Conservation (phyloP, 2,113 vertebrate species). For the Hylia prasina region DNA sequence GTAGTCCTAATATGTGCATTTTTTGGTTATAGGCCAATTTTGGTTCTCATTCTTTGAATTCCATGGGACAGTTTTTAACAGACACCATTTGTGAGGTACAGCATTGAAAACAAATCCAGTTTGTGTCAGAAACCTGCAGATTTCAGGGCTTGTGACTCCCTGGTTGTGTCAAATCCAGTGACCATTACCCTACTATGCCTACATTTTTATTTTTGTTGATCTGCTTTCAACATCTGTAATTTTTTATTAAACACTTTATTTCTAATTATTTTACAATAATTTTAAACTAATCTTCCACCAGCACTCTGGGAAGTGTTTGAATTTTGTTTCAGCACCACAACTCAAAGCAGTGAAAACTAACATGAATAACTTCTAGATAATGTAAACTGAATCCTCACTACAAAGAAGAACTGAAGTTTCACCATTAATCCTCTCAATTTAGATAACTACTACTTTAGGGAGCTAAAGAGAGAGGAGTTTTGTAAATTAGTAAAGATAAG, state of each 20-base stretch:
- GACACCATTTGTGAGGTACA: not conserved
- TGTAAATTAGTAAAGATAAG: not conserved
- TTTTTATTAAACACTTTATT: not conserved
- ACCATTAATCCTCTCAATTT: not conserved
- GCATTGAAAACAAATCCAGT: not conserved
- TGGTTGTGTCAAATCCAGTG: not conserved
- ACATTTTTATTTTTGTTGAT: not conserved
- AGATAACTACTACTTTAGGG: not conserved
- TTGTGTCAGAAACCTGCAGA: not conserved
- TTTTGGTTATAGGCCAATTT: not conserved
- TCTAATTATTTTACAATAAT: not conserved
- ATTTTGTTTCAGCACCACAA: not conserved
- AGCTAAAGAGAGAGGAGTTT: not conserved
- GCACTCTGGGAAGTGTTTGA: not conserved
- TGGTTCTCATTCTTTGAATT: not conserved
- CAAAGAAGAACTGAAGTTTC: not conserved
- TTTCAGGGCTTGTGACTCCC: not conserved
- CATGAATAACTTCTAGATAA: not conserved
- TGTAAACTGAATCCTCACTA: not conserved
- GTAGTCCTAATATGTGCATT: not conserved
- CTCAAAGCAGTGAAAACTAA: not conserved
- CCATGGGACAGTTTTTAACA: not conserved
- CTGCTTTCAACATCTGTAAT: not conserved
- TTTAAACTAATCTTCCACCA: not conserved
- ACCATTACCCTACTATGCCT: fast-evolving